Percentiles rank a stretch among this genome's conserved stretches.
Conservation (phyloP, 2,113 vertebrate species). For the Sclerurus mexicanus region DNA sequence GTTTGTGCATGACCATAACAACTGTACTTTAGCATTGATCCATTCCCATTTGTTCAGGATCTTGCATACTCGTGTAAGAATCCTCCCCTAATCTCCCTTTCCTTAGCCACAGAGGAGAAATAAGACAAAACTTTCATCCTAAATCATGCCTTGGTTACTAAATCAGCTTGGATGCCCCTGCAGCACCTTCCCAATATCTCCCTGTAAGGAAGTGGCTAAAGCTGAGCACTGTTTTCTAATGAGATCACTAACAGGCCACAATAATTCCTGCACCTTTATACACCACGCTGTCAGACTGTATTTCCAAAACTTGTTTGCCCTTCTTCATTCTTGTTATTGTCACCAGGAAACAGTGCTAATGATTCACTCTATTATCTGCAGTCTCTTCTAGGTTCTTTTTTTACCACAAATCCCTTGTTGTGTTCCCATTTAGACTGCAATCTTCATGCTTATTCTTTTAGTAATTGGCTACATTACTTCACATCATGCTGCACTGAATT, state of each 20-base stretch:
- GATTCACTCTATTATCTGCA: conserved; percentile 13
- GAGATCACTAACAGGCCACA: neutral
- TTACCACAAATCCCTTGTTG: conserved; percentile 13
- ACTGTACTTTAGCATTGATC: neutral
- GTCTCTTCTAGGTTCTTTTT: neutral
- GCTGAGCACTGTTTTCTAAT: neutral
- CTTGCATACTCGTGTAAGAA: neutral
- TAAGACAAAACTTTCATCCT: neutral
- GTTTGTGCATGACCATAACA: neutral
- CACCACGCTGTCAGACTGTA: neutral
- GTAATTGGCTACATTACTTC: conserved; percentile 39
- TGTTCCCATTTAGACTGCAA: conserved; percentile 14
- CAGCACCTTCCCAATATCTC: neutral
- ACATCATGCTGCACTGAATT: conserved; percentile 48
- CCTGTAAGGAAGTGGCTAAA: neutral
- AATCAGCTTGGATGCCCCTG: neutral
- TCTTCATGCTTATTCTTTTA: conserved; percentile 37
- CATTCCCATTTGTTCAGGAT: neutral
- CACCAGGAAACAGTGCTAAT: conserved; percentile 33
- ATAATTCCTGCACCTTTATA: conserved; percentile 19
- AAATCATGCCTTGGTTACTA: neutral
- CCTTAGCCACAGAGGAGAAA: neutral
- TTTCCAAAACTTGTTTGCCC: conserved; percentile 24
- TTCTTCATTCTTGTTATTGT: neutral
- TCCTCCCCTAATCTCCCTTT: neutral